A percentile compares a stretch with the other conserved stretches of the same genome.
phyloP scores from a whole-genome alignment of 2,113 vertebrate genomes.

The Phylloscopus trochiloides region DNA sequence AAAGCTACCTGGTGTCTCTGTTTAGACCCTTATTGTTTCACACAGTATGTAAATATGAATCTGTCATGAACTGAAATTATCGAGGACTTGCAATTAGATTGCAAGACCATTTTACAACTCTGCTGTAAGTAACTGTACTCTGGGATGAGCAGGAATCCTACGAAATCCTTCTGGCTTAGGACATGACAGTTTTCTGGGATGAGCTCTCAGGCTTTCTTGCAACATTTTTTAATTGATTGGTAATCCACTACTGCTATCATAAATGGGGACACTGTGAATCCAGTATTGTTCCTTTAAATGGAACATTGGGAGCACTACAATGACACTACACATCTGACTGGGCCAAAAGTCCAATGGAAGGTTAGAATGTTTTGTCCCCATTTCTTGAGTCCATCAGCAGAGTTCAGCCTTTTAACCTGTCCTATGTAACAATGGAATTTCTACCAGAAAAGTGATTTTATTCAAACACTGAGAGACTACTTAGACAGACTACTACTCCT shows the following conservation, averaged over 20 bases:
- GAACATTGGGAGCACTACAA: not conserved
- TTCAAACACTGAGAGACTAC: not conserved
- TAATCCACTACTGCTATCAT: not conserved
- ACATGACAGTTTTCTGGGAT: not conserved
- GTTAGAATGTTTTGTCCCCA: not conserved
- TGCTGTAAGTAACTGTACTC: not conserved
- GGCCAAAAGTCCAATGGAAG: not conserved
- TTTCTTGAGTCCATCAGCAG: not conserved
- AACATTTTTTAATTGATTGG: not conserved
- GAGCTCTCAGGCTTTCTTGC: not conserved
- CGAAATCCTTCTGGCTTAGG: not conserved
- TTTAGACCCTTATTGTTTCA: not conserved
- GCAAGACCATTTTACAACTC: not conserved
- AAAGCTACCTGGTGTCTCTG: not conserved
- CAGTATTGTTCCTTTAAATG: not conserved
- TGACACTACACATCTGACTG: not conserved
- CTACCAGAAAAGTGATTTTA: not conserved
- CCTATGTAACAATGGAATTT: not conserved
- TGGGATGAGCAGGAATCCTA: not conserved
- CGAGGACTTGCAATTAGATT: not conserved
- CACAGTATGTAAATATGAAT: not conserved
- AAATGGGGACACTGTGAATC: not conserved
- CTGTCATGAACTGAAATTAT: not conserved
- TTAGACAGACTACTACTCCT: not conserved
- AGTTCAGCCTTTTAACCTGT: not conserved